phyloP scores from a whole-genome alignment of 2,113 vertebrate species.

The Prunella fulvescens region DNA sequence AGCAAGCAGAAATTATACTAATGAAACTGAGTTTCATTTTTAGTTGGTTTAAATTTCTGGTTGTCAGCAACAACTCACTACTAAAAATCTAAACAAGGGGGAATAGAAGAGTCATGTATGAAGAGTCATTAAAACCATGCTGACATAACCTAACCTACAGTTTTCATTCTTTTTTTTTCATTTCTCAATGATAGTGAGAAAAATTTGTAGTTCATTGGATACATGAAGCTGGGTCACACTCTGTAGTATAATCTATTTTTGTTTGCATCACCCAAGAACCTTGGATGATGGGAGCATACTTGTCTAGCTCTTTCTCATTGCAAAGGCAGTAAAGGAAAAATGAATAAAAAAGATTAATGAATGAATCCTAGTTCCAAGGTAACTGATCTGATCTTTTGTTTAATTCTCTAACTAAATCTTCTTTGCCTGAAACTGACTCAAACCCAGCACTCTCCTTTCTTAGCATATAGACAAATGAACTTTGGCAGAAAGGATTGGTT shows the following conservation, averaged over 20 bases:
- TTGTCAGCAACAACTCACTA: not conserved
- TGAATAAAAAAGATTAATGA: not conserved
- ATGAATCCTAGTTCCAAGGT: not conserved
- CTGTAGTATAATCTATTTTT: not conserved
- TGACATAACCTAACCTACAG: not conserved
- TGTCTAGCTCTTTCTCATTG: not conserved
- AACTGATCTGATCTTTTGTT: not conserved
- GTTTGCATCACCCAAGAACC: not conserved
- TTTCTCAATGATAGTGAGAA: not conserved
- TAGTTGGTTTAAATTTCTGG: not conserved
- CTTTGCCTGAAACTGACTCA: not conserved
- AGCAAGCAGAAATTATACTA: not conserved
- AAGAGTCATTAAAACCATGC: not conserved
- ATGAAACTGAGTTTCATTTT: not conserved
- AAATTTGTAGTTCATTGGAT: not conserved
- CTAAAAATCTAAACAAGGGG: not conserved
- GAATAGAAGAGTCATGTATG: not conserved
- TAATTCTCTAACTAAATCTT: not conserved
- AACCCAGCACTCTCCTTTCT: not conserved
- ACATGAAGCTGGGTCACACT: not conserved
- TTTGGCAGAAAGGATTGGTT: not conserved
- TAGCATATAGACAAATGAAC: not conserved
- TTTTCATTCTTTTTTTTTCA: not conserved
- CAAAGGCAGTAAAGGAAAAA: not conserved
- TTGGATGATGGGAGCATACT: not conserved